Evolutionary conservation across 2,888 invertebrate genomes (phyloP).

Genomic region (Lasioglossum calceatum): DNA sequence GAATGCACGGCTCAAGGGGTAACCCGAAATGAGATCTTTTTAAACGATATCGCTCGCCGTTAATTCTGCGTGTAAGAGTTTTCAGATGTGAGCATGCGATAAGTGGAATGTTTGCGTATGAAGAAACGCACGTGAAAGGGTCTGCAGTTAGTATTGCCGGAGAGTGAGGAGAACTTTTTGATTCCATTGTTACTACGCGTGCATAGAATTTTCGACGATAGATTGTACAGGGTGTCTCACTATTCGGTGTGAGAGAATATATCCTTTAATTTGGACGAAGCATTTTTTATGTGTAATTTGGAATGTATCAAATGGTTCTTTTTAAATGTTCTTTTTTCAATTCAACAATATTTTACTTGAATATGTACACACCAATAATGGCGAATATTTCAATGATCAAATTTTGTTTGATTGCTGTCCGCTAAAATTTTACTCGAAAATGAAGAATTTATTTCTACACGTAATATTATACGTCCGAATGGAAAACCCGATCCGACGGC

Average conservation of each 20-base stretch:
- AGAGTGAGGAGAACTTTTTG: not conserved
- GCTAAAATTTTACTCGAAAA: too few relatives aligned
- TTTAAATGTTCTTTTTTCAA: too few relatives aligned
- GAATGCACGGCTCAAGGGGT: not conserved
- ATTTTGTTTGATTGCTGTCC: too few relatives aligned
- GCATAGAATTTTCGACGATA: not conserved
- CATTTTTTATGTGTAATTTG: too few relatives aligned
- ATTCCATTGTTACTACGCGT: not conserved
- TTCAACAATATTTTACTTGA: too few relatives aligned
- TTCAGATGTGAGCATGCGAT: not conserved
- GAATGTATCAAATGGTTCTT: too few relatives aligned
- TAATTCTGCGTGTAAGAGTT: slow-evolving; percentile 13
- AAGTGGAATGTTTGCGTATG: not conserved
- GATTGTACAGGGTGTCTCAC: not conserved
- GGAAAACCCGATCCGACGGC: not conserved
- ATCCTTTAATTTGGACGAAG: too few relatives aligned
- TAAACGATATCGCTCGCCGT: slow-evolving; percentile 10
- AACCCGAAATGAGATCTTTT: slow-evolving; percentile 10
- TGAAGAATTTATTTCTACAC: too few relatives aligned
- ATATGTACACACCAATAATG: too few relatives aligned
- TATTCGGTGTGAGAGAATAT: too few relatives aligned
- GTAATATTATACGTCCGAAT: not conserved
- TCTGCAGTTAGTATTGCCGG: not conserved
- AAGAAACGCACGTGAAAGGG: not conserved
- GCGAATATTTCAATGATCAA: too few relatives aligned